phyloP scores from a whole-genome alignment of 2,113 vertebrate genomes.

The Hystrix cristata region DNA sequence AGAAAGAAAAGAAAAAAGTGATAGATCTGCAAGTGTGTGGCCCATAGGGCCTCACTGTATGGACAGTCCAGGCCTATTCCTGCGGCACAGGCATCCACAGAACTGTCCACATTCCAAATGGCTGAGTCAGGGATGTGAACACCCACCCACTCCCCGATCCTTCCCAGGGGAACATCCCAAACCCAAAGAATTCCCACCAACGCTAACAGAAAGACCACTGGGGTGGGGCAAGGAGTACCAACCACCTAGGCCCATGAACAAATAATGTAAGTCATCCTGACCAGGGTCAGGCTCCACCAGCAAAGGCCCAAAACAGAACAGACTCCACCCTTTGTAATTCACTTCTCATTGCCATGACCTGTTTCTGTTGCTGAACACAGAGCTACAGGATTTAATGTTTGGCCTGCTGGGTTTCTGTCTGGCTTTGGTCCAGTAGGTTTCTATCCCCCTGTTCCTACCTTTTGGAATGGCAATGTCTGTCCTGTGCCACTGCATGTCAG shows the following conservation, averaged over 20 bases:
- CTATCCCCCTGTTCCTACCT: not conserved
- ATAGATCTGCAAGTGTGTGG: not conserved
- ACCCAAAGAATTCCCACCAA: slow-evolving; percentile 5
- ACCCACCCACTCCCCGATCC: not conserved
- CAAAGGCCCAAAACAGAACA: not conserved
- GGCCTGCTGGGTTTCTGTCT: not conserved
- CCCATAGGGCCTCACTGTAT: not conserved
- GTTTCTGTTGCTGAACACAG: not conserved
- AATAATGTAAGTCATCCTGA: not conserved
- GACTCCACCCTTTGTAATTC: not conserved
- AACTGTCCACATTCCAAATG: not conserved
- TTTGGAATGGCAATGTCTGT: not conserved
- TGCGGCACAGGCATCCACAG: not conserved
- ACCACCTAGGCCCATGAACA: not conserved
- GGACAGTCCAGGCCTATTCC: not conserved
- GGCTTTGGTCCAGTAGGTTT: not conserved
- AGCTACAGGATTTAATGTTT: not conserved
- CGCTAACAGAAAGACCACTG: not conserved
- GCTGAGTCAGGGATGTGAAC: not conserved
- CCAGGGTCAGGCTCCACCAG: not conserved
- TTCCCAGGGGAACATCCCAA: not conserved
- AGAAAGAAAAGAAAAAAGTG: too few species aligned
- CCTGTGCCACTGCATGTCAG: not conserved
- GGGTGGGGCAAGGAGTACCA: not conserved
- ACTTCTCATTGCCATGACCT: not conserved